Conservation (phyloP, 2,113 vertebrate genomes). For the Lynx canadensis region DNA sequence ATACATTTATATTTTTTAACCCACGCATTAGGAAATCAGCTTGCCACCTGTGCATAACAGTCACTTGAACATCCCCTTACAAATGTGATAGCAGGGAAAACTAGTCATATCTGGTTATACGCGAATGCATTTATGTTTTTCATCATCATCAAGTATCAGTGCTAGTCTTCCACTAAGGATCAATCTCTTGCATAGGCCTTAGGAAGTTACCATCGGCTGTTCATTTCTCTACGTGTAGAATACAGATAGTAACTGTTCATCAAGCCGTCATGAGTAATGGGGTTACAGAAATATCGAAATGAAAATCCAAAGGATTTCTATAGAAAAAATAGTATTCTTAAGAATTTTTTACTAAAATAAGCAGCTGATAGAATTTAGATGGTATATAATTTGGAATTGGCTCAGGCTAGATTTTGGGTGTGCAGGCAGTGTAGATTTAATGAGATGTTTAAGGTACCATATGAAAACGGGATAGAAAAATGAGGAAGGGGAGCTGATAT, state of each 20-base stretch:
- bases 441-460: neutral
- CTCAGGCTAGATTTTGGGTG: neutral
- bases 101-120: neutral
- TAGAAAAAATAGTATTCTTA: neutral
- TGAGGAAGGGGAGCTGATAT: neutral
- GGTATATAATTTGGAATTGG: neutral
- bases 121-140: slow-evolving; percentile 54
- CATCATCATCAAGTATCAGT: slow-evolving; percentile 52
- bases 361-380: neutral
- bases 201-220: neutral
- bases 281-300: slow-evolving; percentile 39
- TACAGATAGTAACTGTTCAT: neutral
- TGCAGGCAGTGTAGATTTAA: neutral
- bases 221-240: slow-evolving; percentile 25
- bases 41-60: slow-evolving; percentile 47
- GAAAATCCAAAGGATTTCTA: slow-evolving; percentile 43
- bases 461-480: neutral
- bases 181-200: neutral
- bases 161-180: neutral
- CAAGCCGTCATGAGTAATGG: neutral
- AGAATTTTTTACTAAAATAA: slow-evolving; percentile 26
- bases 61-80: slow-evolving; percentile 54
- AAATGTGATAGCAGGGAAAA: slow-evolving; percentile 29
- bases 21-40: slow-evolving; percentile 57
- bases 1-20: slow-evolving; percentile 75